A percentile compares a stretch with the other conserved stretches of the same genome.
Evolutionary conservation across 2,888 invertebrate genomes (phyloP).

Genomic region (Unio pictorum): DNA sequence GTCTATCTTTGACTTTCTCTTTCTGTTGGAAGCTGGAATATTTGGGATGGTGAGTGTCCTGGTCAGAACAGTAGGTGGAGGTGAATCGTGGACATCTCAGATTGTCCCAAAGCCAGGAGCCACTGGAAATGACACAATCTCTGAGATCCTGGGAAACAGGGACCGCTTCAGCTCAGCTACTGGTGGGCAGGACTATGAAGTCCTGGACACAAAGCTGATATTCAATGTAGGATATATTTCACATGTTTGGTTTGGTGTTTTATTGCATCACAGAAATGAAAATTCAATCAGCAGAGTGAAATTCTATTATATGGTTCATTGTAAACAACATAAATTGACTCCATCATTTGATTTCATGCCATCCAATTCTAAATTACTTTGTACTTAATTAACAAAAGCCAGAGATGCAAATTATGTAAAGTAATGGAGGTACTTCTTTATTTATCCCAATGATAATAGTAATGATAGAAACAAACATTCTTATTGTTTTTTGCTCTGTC

Average conservation of each 20-base stretch:
- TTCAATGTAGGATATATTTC: constrained; percentile 35
- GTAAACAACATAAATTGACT: too few relatives aligned
- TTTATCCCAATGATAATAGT: too few relatives aligned
- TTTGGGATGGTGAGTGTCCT: constrained; percentile 59
- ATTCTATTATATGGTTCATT: too few relatives aligned
- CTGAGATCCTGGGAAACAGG: constrained; percentile 59
- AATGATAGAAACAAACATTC: too few relatives aligned
- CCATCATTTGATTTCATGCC: too few relatives aligned
- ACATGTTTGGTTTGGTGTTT: too few relatives aligned
- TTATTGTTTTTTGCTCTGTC: too few relatives aligned
- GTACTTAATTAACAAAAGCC: neutral
- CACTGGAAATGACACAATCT: constrained; percentile 58
- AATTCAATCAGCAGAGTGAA: too few relatives aligned
- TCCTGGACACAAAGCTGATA: constrained; percentile 50
- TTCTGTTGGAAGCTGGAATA: constrained; percentile 53
- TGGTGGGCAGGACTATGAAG: constrained; percentile 59
- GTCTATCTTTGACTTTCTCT: neutral
- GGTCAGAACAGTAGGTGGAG: constrained; percentile 69
- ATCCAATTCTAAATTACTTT: neutral
- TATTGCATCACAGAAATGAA: too few relatives aligned
- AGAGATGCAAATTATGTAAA: too few relatives aligned
- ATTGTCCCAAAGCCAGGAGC: constrained; percentile 45
- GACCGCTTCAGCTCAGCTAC: constrained; percentile 42
- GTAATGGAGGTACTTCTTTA: too few relatives aligned
- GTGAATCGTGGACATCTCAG: constrained; percentile 65